These are phyloP conservation scores for Anabacerthia variegaticeps DNA, from an alignment of 2,797 vertebrate species.

Conservation along the genomic window DNA sequence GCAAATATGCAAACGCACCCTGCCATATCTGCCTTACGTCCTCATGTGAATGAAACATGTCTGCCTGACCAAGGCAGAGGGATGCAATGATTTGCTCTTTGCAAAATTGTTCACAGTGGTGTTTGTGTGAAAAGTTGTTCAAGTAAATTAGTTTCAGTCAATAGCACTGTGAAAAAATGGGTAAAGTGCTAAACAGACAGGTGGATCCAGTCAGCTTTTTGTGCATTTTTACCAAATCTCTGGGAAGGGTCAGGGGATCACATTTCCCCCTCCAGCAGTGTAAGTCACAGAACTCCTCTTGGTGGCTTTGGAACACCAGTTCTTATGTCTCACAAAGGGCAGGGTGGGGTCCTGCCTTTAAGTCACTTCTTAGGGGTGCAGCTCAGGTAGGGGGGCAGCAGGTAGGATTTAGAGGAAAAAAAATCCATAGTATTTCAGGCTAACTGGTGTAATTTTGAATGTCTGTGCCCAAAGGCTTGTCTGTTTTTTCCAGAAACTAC, in stretches of 20 bases:
- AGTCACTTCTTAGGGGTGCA: not conserved
- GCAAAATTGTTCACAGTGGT: not conserved
- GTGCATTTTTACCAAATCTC: slow-evolving; percentile 10
- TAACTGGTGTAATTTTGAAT: not conserved
- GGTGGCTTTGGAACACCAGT: not conserved
- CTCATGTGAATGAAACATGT: slow-evolving; percentile 18
- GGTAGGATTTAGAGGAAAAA: not conserved
- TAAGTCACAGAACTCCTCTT: slow-evolving; percentile 52
- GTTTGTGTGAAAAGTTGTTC: slow-evolving; percentile 21
- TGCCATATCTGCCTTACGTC: not conserved
- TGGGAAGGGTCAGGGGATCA: slow-evolving; percentile 4
- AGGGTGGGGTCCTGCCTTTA: not conserved
- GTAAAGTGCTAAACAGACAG: slow-evolving; percentile 41
- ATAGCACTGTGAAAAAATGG: not conserved
- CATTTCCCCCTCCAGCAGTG: not conserved
- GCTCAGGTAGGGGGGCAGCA: not conserved
- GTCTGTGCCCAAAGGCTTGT: not conserved
- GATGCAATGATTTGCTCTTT: slow-evolving; percentile 10
- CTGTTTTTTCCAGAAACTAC: not conserved
- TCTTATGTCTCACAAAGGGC: not conserved
- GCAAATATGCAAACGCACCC: slow-evolving; percentile 39
- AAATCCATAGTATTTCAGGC: not conserved
- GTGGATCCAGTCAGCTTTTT: slow-evolving; percentile 44
- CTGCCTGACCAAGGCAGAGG: slow-evolving; percentile 19
- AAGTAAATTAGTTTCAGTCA: slow-evolving; percentile 57